A percentile compares a stretch with the other conserved stretches of the same genome.
These are phyloP conservation scores for Ornithoptera alexandrae DNA, from an alignment of 2,888 invertebrate species.

Conservation along the genomic window DNA sequence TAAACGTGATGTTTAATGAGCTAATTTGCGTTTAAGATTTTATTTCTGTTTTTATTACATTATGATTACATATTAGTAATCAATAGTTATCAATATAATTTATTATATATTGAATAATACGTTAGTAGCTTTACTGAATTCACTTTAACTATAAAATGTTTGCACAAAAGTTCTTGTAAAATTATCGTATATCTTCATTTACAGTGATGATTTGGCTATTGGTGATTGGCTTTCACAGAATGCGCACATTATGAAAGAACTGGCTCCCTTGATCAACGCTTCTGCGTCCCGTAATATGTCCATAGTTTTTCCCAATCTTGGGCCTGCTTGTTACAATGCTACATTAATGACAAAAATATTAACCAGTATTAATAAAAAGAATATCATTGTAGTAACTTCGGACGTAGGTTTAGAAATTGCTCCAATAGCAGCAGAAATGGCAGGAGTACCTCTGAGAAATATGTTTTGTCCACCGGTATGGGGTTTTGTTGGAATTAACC, in stretches of 20 bases:
- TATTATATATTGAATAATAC: too few species aligned
- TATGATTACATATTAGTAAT: too few species aligned
- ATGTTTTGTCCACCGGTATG: conserved; percentile 82
- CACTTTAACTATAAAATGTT: not conserved
- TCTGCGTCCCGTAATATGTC: conserved; percentile 66
- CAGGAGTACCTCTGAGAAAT: conserved; percentile 66
- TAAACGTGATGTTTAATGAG: too few species aligned
- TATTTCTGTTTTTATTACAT: too few species aligned
- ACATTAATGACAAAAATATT: conserved; percentile 64
- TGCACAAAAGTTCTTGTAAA: not conserved
- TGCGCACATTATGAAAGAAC: conserved; percentile 54
- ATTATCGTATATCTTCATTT: conserved; percentile 38
- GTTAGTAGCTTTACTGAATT: too few species aligned
- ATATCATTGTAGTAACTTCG: conserved; percentile 80
- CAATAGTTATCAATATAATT: too few species aligned
- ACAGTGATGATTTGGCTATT: conserved; percentile 50
- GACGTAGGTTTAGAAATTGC: conserved; percentile 76
- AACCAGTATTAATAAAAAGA: conserved; percentile 60
- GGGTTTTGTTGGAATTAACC: conserved; percentile 81
- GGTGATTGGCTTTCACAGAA: conserved; percentile 65
- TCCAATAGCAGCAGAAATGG: conserved; percentile 61
- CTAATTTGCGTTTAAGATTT: too few species aligned
- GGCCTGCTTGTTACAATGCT: conserved; percentile 80
- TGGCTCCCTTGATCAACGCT: conserved; percentile 74
- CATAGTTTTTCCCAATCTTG: conserved; percentile 77